These are phyloP conservation scores for Folsomia manolachei DNA, from an alignment of 2,888 invertebrate genomes.

Conservation along the genomic window DNA sequence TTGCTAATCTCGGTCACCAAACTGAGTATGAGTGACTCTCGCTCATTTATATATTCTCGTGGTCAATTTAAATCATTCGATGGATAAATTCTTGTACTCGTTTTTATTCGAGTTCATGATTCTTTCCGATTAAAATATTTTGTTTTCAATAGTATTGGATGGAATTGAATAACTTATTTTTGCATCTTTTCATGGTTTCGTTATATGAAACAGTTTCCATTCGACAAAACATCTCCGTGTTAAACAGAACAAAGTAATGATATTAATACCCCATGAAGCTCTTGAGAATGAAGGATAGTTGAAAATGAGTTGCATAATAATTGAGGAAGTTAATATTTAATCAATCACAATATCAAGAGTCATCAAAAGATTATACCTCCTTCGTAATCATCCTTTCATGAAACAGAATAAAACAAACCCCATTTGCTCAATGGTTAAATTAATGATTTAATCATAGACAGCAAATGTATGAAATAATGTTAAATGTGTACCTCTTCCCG, in stretches of 20 bases:
- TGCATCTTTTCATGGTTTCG: too few species aligned
- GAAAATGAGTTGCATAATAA: background rate
- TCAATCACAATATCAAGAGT: background rate
- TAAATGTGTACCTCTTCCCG: too few species aligned
- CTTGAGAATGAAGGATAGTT: background rate
- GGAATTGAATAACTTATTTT: background rate
- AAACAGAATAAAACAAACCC: background rate
- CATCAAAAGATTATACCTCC: background rate
- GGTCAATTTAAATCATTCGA: too few species aligned
- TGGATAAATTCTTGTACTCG: too few species aligned
- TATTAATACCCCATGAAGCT: background rate
- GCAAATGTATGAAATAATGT: background rate
- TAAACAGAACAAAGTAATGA: too few species aligned
- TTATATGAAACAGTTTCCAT: too few species aligned
- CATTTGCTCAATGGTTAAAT: background rate
- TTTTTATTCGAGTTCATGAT: too few species aligned
- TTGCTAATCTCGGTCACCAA: background rate
- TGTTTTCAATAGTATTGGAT: background rate
- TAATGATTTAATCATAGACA: background rate
- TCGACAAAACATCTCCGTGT: too few species aligned
- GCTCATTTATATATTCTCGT: too few species aligned
- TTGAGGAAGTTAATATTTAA: background rate
- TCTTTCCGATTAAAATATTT: too few species aligned
- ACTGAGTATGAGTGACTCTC: too few species aligned
- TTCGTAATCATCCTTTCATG: background rate